These are phyloP conservation scores for Pholis gunnellus DNA, from an alignment of 2,113 vertebrate species.

Conservation along the genomic window DNA sequence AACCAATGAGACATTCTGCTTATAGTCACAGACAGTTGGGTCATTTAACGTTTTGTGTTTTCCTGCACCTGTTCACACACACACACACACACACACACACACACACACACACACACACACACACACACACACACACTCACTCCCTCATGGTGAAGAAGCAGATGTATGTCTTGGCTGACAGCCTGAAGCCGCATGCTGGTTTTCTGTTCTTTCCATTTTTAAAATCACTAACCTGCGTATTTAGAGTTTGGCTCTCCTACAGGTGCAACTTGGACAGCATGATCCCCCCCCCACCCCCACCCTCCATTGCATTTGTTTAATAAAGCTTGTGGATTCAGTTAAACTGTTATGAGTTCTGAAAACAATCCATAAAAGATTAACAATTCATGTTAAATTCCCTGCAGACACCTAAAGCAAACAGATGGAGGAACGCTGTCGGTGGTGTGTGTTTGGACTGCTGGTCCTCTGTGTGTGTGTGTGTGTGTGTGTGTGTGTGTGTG, in stretches of 20 bases:
- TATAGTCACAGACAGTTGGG: too few relatives aligned
- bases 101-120: too few relatives aligned
- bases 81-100: too few relatives aligned
- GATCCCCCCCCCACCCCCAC: neutral
- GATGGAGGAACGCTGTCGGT: neutral
- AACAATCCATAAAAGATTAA: neutral
- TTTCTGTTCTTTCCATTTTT: constrained; percentile 2
- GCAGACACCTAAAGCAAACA: constrained; percentile 5
- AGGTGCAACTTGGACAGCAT: neutral
- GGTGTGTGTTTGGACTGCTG: neutral
- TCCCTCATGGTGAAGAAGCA: too few relatives aligned
- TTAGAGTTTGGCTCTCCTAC: neutral
- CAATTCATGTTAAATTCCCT: neutral
- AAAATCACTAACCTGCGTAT: neutral
- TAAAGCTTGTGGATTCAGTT: neutral
- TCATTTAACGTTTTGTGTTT: too few relatives aligned
- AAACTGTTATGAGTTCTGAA: constrained; percentile 1
- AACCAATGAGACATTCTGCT: too few relatives aligned
- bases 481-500: constrained; percentile 2
- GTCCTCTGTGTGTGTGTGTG: neutral
- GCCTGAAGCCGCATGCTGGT: neutral
- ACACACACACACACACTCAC: too few relatives aligned
- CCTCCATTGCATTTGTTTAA: neutral
- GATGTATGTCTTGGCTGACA: too few relatives aligned
- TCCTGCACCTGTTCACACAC: too few relatives aligned